Evolutionary conservation across 2,113 vertebrate genomes (phyloP).

Genomic region (rabbit (Oryctolagus cuniculus)): mOryCun1.1 NC_091436.1:136120001-136120500

Average conservation of each 20-base stretch:
- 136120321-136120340: not conserved
- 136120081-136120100: not conserved
- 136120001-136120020: not conserved
- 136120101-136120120: not conserved
- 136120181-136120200: not conserved
- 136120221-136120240: not conserved
- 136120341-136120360: not conserved
- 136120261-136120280: rapidly evolving
- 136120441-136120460: not conserved
- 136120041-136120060: not conserved
- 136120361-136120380: not conserved
- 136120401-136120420: not conserved
- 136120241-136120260: not conserved
- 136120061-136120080: not conserved
- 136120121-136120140: not conserved
- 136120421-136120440: not conserved
- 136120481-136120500: not conserved
- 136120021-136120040: not conserved
- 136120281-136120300: not conserved
- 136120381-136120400: not conserved
- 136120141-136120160: not conserved
- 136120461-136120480: not conserved
- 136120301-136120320: not conserved
- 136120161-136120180: not conserved
- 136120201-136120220: too few relatives aligned